These are phyloP conservation scores for Troides aeacus DNA, from an alignment of 2,888 invertebrate genomes.

Conservation along the genomic window DNA sequence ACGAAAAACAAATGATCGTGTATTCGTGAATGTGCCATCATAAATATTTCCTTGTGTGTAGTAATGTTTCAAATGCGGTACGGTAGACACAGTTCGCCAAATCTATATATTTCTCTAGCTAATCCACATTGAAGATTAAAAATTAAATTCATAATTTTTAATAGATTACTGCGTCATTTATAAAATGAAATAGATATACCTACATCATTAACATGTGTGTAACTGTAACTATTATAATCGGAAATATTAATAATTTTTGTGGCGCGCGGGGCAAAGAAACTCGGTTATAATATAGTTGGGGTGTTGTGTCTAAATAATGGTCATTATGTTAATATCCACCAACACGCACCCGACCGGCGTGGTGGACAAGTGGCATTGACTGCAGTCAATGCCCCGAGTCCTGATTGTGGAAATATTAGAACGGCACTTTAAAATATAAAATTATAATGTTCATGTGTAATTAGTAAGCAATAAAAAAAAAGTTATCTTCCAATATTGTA, in stretches of 20 bases:
- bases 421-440: too few relatives aligned
- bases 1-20: neutral
- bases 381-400: too few relatives aligned
- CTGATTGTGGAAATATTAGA: too few relatives aligned
- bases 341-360: too few relatives aligned
- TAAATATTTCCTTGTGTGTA: constrained; percentile 52
- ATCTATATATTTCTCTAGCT: constrained; percentile 69
- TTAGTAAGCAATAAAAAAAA: constrained; percentile 11
- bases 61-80: constrained; percentile 55
- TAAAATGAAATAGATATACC: constrained; percentile 53
- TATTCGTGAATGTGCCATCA: constrained; percentile 52
- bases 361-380: too few relatives aligned
- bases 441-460: constrained; percentile 21
- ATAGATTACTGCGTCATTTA: constrained; percentile 53
- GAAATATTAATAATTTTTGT: constrained; percentile 29
- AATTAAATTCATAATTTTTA: constrained; percentile 65
- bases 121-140: constrained; percentile 70
- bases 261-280: constrained; percentile 30
- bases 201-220: constrained; percentile 51
- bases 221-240: constrained; percentile 37
- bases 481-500: constrained; percentile 19
- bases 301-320: constrained; percentile 59
- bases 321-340: constrained; percentile 39
- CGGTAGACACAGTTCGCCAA: constrained; percentile 68
- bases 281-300: constrained; percentile 55